Base-by-base conservation (phyloP, 2,113 vertebrate species). In the Vulpes vulpes region DNA sequence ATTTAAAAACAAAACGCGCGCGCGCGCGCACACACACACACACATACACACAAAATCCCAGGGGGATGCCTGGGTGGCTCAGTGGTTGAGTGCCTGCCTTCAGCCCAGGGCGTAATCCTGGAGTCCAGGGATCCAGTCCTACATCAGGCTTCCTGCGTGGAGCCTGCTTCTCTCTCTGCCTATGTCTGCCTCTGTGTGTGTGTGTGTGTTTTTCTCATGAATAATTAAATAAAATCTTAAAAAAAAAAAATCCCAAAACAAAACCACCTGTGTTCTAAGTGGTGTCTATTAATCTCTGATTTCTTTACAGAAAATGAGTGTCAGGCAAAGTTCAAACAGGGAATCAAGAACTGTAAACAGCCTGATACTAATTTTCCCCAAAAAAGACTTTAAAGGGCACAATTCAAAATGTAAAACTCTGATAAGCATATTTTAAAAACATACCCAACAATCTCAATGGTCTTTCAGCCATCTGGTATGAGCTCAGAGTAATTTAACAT, bases 321-420 rank as follows among this genome's bases (percentile, higher is more conserved):
- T 88, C 27, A 71, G 88, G 11, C 65, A 67, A 87, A 96, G 27
- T 94, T 97, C 65, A 57, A 94, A 92, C 15, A 67, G 17, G 25
- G 38, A 95, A 96, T 32, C 25, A 10, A 78, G 62, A 27, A 82
- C 25, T 71, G 1, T 69, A 86, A 97, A 79, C 20, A 76, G 49
- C 23, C 14, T 81, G 16, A 93, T 59, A 76, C 10, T 23, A 10
- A 71, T 78, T 96, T 88, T 23, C 49, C 80, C 38, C 30, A n/a
- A 97, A 38, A 93, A 95, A 96, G 49, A 32, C 87, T 89, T 79
- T 88, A 93, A 94, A 96, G 89, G 38, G 71, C 38, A 27, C 22
- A 95, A 87, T 35, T 96, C 62, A 97, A 95, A 94, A 92, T 53
- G 16, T 43, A 35, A 95, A 97, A 91, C 60, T 91, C 60, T 85